Evolutionary conservation across 2,113 vertebrate genomes (phyloP).

Genomic region (Hyaena hyaena): DNA sequence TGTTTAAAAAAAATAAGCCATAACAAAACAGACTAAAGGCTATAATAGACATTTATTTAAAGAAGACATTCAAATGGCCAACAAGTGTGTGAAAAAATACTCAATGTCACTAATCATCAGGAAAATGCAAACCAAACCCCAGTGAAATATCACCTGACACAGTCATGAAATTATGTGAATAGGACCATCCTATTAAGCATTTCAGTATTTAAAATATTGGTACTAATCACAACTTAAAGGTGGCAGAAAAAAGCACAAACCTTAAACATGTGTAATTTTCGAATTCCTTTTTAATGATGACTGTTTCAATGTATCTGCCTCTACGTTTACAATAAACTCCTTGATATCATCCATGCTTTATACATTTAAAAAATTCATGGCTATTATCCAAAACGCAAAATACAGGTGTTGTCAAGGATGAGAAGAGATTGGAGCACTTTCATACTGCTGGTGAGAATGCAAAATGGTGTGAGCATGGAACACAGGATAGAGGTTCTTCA

Average conservation of each 20-base stretch:
- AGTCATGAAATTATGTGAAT: background rate
- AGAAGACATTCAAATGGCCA: background rate
- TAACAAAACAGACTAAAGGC: background rate
- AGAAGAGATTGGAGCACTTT: background rate
- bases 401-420: background rate
- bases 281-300: slow-evolving; percentile 64
- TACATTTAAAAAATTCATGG: background rate
- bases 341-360: slow-evolving; percentile 74
- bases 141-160: background rate
- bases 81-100: background rate
- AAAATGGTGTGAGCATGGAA: background rate
- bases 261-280: slow-evolving; percentile 72
- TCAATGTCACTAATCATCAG: background rate
- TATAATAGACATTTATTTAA: background rate
- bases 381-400: background rate
- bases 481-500: background rate
- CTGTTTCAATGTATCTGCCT: slow-evolving; percentile 61
- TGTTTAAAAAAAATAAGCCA: background rate
- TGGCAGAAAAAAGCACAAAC: slow-evolving; percentile 73
- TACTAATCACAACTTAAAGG: slow-evolving; percentile 37
- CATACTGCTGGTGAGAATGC: background rate
- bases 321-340: slow-evolving; percentile 78
- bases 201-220: slow-evolving; percentile 56
- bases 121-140: background rate
- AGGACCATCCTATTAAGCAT: slow-evolving; percentile 47